phyloP scores from a whole-genome alignment of 2,797 vertebrate species.

The Labeo calbasu region DNA sequence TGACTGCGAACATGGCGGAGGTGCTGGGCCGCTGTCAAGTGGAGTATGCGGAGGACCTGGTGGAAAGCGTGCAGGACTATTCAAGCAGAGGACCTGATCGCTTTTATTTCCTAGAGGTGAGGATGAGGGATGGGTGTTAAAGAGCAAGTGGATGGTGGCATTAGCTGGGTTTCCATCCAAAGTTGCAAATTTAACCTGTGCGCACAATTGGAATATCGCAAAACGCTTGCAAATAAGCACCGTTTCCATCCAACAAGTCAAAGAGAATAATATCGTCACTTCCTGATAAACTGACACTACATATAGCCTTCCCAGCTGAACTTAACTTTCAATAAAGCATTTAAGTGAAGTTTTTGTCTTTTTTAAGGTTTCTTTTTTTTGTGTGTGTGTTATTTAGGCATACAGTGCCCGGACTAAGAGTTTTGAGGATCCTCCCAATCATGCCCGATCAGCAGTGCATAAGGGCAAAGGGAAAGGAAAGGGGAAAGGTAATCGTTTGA shows the following conservation, averaged over 20 bases:
- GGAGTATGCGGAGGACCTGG: constrained; percentile 91
- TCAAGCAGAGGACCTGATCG: constrained; percentile 84
- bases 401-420: constrained; percentile 90
- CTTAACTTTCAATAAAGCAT: background rate
- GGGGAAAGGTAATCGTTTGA: constrained; percentile 85
- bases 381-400: constrained; percentile 74
- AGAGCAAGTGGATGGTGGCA: background rate
- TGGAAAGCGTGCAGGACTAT: constrained; percentile 86
- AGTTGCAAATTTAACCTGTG: no score
- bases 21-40: constrained; percentile 89
- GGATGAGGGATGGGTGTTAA: background rate
- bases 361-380: no score
- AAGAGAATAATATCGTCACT: no score
- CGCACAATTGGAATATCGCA: no score
- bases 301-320: no score
- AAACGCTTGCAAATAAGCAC: no score
- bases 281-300: no score
- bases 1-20: constrained; percentile 80
- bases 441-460: constrained; percentile 85
- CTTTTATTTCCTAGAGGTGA: constrained; percentile 96
- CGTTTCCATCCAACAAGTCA: no score
- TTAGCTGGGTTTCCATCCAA: no score
- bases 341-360: background rate
- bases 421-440: constrained; percentile 97
- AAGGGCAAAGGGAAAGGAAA: constrained; percentile 97